These are phyloP conservation scores for Xenus cinereus DNA, from an alignment of 2,113 vertebrate species.

Conservation along the genomic window DNA sequence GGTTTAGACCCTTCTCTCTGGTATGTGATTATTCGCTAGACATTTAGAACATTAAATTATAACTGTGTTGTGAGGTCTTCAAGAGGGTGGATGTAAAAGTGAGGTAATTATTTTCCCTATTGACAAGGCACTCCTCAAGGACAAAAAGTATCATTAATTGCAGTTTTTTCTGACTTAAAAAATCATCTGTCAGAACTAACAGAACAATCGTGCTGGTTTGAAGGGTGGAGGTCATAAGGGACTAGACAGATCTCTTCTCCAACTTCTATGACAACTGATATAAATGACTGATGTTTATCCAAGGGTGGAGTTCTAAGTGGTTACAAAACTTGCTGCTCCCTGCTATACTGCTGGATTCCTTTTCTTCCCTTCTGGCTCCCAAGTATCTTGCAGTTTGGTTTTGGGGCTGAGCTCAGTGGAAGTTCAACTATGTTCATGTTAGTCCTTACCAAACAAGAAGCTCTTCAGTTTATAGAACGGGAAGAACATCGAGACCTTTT, in stretches of 20 bases:
- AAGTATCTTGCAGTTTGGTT: accelerated
- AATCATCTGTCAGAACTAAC: neutral
- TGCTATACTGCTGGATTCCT: neutral
- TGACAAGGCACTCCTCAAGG: neutral
- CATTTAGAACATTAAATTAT: accelerated
- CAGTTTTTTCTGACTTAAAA: neutral
- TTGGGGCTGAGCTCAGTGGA: neutral
- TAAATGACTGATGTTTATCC: accelerated
- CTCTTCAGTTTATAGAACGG: accelerated
- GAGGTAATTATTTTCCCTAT: neutral
- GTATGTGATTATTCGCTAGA: too few species aligned
- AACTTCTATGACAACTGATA: neutral
- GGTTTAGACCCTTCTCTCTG: neutral
- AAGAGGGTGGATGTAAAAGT: neutral
- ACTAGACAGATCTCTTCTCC: neutral
- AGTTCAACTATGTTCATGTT: accelerated
- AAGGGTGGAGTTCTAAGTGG: neutral
- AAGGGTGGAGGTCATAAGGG: neutral
- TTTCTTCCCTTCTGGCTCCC: neutral
- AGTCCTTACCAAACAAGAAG: neutral
- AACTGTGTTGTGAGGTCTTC: neutral
- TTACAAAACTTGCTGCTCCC: neutral
- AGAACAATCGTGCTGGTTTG: accelerated
- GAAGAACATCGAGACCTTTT: neutral
- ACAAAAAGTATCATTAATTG: neutral